These are phyloP conservation scores for Sapayoa aenigma DNA, from an alignment of 2,113 vertebrate genomes.

Conservation along the genomic window DNA sequence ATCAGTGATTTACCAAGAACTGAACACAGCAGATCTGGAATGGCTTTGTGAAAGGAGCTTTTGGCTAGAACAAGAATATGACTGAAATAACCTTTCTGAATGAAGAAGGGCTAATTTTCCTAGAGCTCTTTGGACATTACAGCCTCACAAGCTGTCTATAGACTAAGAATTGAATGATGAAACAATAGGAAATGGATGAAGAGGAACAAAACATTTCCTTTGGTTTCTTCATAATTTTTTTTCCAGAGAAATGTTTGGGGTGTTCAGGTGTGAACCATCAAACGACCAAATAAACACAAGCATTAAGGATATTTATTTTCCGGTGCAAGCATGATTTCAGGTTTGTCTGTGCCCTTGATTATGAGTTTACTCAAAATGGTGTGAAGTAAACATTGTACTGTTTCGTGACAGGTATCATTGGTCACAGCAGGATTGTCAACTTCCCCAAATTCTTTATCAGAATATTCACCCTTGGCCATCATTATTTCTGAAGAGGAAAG, in stretches of 20 bases:
- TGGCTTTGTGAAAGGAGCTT: not conserved
- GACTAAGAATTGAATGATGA: not conserved
- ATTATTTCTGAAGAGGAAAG: not conserved
- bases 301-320: not conserved
- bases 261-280: not conserved
- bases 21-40: not conserved
- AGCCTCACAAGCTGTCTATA: not conserved
- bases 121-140: not conserved
- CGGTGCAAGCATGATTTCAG: not conserved
- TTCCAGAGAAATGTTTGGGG: not conserved
- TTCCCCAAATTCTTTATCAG: not conserved
- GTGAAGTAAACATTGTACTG: not conserved
- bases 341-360: not conserved
- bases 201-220: not conserved
- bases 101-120: not conserved
- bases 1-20: not conserved
- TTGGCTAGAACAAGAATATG: not conserved
- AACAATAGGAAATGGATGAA: not conserved
- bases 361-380: not conserved
- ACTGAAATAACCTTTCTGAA: not conserved
- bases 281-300: not conserved
- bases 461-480: not conserved
- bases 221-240: not conserved
- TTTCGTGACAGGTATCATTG: fast-evolving
- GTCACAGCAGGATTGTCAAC: not conserved